These are phyloP conservation scores for Dromius quadrimaculatus DNA, from an alignment of 2,888 invertebrate genomes.

Conservation along the genomic window DNA sequence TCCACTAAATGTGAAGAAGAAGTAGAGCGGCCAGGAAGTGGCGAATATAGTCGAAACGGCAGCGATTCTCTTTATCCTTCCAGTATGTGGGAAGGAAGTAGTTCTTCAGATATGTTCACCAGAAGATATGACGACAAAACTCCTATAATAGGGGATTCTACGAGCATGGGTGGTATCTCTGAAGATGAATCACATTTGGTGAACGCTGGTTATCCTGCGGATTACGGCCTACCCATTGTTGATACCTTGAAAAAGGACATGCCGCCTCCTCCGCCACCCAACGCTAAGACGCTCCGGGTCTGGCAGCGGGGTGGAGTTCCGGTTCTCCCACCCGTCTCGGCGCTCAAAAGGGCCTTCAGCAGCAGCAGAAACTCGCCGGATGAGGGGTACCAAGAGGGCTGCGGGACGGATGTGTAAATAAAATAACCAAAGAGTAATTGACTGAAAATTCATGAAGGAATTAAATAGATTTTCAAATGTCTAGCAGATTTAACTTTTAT, in stretches of 20 bases:
- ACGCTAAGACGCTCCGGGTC: slow-evolving; percentile 85
- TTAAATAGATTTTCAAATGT: background rate
- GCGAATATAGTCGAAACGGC: slow-evolving; percentile 82
- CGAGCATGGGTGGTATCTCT: slow-evolving; percentile 70
- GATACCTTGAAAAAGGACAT: slow-evolving; percentile 63
- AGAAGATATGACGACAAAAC: slow-evolving; percentile 80
- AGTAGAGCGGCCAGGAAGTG: slow-evolving; percentile 73
- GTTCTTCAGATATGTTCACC: slow-evolving; percentile 64
- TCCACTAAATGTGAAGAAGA: slow-evolving; percentile 59
- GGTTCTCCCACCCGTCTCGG: slow-evolving; percentile 86
- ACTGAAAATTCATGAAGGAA: too few relatives aligned
- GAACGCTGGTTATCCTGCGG: slow-evolving; percentile 75
- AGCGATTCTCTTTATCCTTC: slow-evolving; percentile 84
- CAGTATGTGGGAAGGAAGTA: slow-evolving; percentile 79
- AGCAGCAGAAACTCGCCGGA: slow-evolving; percentile 89
- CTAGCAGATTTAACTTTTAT: too few relatives aligned
- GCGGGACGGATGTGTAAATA: slow-evolving; percentile 88
- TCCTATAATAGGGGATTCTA: slow-evolving; percentile 77
- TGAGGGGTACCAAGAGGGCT: slow-evolving; percentile 93
- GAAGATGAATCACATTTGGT: slow-evolving; percentile 74
- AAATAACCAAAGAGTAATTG: background rate
- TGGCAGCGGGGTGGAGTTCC: slow-evolving; percentile 89
- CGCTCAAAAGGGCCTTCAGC: slow-evolving; percentile 85
- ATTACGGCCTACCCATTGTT: slow-evolving; percentile 82
- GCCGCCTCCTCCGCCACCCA: slow-evolving; percentile 64